Evolutionary conservation across 2,888 invertebrate species (phyloP), one percentile per base, ranked within the genome.

Genomic region (Yponomeuta cagnagella): DNA sequence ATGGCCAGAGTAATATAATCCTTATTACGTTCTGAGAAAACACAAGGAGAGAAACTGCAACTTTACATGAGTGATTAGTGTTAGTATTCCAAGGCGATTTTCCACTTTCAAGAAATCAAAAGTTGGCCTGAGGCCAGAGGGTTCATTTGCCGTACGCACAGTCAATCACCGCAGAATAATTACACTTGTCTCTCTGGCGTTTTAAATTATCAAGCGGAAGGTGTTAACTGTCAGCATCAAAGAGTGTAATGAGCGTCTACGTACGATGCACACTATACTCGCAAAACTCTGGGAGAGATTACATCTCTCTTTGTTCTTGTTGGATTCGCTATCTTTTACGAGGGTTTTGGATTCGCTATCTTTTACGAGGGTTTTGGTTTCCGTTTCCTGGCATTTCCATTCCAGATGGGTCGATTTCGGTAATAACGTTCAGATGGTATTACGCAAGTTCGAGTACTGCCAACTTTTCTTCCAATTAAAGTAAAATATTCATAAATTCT

Each of bases 121-220:
- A 67, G 68, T 75, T 81, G 79, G 80, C 77, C 71, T 63, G 37
- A 9, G 48, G 77, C 80, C 78, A 79, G 75, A 74, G 75, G 74
- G 77, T 79, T 79, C 77, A 76, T 74, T 75, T 77, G 75, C 76
- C 75, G 74, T 70, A 72, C 73, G 75, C 68, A 73, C 72, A 43
- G 74, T 75, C 67, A 72, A 37, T 66, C 66, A 66, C 66, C 67
- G 67, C 67, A 67, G 43, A 67, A 67, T 67, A 33, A 67, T 67
- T 12, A 43, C 67, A 37, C 15, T 43, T 33, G n/a, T 65, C 65
- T 65, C 30, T n/a, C 33, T 31, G 12, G 30, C 33, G 52, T 33
- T 65, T 33, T 30, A 65, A 30, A 65, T 30, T 33, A 65, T 65
- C 33, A 65, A 65, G 30, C 30, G 65, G 33, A 65, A 65, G 65